phyloP scores from a whole-genome alignment of 2,113 vertebrate genomes.

The Cyphomyrus plagiostoma region DNA sequence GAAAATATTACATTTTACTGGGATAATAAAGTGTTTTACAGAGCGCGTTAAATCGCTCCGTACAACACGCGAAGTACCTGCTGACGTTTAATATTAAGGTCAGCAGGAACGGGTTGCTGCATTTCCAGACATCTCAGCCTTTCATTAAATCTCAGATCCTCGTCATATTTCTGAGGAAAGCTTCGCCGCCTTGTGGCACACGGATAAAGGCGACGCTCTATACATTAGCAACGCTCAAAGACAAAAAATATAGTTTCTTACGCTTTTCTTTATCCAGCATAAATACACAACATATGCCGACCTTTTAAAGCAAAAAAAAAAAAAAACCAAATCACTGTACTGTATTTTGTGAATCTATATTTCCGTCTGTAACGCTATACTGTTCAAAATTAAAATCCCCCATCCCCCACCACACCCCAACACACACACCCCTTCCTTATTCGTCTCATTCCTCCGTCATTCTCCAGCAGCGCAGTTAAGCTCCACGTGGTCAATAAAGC shows the following conservation, averaged over 20 bases:
- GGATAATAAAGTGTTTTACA: slow-evolving; percentile 57
- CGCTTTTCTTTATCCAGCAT: not conserved
- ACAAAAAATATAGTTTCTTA: slow-evolving; percentile 49
- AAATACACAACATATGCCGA: not conserved
- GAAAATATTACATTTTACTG: slow-evolving; percentile 63
- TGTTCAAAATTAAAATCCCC: not conserved
- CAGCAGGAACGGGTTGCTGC: slow-evolving; percentile 10
- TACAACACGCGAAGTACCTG: slow-evolving; percentile 6
- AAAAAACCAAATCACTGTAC: not conserved
- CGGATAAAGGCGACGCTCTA: slow-evolving; percentile 69
- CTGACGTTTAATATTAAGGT: slow-evolving; percentile 2
- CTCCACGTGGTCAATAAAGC: slow-evolving; percentile 75
- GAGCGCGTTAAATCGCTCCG: not conserved
- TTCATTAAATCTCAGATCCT: slow-evolving; percentile 6
- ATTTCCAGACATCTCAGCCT: not conserved
- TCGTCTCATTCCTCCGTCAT: slow-evolving; percentile 12
- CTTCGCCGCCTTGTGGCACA: slow-evolving; percentile 49
- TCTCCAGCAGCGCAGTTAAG: slow-evolving; percentile 56
- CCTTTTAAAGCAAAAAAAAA: not conserved
- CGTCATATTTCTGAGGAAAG: slow-evolving; percentile 16
- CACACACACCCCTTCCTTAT: not conserved
- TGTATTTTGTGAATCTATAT: not conserved
- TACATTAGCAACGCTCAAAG: slow-evolving; percentile 80
- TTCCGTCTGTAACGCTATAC: not conserved
- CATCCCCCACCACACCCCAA: not conserved